Evolutionary conservation across 2,113 vertebrate species (phyloP), one percentile per base, ranked within the genome.

Genomic region (Zosterops hypoxanthus): DNA sequence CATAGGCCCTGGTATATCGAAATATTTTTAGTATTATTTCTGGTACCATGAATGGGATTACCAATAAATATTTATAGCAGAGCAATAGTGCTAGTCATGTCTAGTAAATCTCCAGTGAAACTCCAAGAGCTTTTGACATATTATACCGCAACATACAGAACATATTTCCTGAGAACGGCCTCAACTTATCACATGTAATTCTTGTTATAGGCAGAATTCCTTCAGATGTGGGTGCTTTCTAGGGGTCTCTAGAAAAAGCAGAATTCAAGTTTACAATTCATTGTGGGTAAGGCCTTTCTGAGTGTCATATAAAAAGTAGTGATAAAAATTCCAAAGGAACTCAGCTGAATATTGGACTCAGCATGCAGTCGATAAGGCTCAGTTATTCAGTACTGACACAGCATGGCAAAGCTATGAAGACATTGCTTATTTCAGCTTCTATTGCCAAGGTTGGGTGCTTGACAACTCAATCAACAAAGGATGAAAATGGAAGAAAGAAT

Each of bases 381-480:
- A 73, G 93, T 96, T 97, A 91, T 81, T 95, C 93, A 68, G 63
- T 66, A 90, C 82, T 88, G 88, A 95, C 85, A 91, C 82, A 94
- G 87, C 91, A 95, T 87, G 92, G 78, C 60, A 90, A 95, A 91
- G 44, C 87, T 91, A 90, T 91, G 82, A 95, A 96, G 94, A 93
- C 60, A 94, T 86, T 90, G 87, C 85, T 95, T 64, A 92, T 96
- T 96, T 97, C 90, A 73, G 65, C 75, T 83, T 60, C 88, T 88
- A 44, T 90, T 95, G 87, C 85, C 75, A 93, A 82, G 85, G 71
- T 19, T 91, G 78, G 71, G 90, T 96, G 75, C 90, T 95, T 96
- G 90, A 95, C 87, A 94, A 94, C 90, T 95, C 93, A 93, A 93
- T 95, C 90, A 95, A 81, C 75, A 94, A 77, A 91, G 52, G 75